Conservation (phyloP, 2,888 invertebrate genomes). For the Dynastes maya region DNA sequence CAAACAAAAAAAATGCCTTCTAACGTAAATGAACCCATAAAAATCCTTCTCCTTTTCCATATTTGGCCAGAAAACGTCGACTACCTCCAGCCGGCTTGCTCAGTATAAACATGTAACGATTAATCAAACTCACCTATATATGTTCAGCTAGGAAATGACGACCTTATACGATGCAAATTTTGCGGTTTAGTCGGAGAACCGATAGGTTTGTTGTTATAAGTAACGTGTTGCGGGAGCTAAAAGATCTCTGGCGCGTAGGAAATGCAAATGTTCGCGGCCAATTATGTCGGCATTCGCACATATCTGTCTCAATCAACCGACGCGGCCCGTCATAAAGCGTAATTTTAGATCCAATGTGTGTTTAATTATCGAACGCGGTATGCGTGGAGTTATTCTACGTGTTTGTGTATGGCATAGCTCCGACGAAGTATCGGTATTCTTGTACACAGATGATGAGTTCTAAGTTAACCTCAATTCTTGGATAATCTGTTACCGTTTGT, state of each 20-base stretch:
- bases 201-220: neutral
- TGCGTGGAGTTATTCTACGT: slow-evolving; percentile 20
- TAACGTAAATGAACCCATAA: too few species aligned
- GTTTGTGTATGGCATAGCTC: neutral
- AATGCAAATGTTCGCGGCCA: slow-evolving; percentile 20
- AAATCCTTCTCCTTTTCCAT: too few species aligned
- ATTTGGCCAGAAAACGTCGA: too few species aligned
- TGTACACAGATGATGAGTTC: neutral
- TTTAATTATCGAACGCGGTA: slow-evolving; percentile 32
- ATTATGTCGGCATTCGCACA: slow-evolving; percentile 18
- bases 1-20: too few species aligned
- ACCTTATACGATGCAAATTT: slow-evolving; percentile 11
- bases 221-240: neutral
- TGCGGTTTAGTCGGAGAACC: neutral
- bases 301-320: slow-evolving; percentile 26
- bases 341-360: slow-evolving; percentile 27
- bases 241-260: slow-evolving; percentile 11
- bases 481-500: too few species aligned
- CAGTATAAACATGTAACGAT: too few species aligned
- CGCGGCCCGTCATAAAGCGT: slow-evolving; percentile 19
- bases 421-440: neutral
- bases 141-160: neutral
- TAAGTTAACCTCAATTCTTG: too few species aligned
- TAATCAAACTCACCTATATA: too few species aligned
- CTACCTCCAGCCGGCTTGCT: too few species aligned